These are phyloP conservation scores for Arvicanthis niloticus DNA, from an alignment of 2,113 vertebrate genomes.

Conservation along the genomic window DNA sequence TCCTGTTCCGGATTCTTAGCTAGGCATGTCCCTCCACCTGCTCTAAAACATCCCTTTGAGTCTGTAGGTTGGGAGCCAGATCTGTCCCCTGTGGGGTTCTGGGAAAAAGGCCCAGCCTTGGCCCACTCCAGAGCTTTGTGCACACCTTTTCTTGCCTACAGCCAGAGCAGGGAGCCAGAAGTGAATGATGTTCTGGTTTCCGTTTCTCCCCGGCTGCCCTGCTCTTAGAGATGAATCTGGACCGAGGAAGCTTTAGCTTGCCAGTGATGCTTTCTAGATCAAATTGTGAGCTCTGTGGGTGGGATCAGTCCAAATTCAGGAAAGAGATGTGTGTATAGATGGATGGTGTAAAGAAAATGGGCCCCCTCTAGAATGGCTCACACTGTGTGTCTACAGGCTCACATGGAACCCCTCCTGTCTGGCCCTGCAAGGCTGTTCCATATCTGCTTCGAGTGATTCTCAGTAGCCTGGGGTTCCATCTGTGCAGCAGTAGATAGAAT, in stretches of 20 bases:
- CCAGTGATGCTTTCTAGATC: constrained; percentile 49
- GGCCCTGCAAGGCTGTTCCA: neutral
- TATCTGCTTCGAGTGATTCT: neutral
- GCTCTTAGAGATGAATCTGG: constrained; percentile 77
- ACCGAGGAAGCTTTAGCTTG: constrained; percentile 44
- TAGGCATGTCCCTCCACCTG: constrained; percentile 80
- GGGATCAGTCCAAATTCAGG: neutral
- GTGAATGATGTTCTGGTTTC: constrained; percentile 74
- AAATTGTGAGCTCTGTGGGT: neutral
- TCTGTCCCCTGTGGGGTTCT: constrained; percentile 77
- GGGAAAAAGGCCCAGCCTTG: constrained; percentile 81
- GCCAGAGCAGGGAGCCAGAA: constrained; percentile 79
- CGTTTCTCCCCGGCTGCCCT: neutral
- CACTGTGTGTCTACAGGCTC: rapidly evolving
- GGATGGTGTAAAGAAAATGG: neutral
- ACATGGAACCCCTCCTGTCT: rapidly evolving
- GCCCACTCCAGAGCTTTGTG: neutral
- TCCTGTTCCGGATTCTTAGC: neutral
- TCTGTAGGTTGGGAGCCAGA: constrained; percentile 81
- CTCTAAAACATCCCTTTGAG: constrained; percentile 75
- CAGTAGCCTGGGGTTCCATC: neutral
- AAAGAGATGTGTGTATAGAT: neutral
- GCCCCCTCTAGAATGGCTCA: neutral
- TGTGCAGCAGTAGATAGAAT: neutral
- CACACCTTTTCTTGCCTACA: constrained; percentile 81